Base-by-base conservation (phyloP, 2,113 vertebrate species). In the Meles meles region DNA sequence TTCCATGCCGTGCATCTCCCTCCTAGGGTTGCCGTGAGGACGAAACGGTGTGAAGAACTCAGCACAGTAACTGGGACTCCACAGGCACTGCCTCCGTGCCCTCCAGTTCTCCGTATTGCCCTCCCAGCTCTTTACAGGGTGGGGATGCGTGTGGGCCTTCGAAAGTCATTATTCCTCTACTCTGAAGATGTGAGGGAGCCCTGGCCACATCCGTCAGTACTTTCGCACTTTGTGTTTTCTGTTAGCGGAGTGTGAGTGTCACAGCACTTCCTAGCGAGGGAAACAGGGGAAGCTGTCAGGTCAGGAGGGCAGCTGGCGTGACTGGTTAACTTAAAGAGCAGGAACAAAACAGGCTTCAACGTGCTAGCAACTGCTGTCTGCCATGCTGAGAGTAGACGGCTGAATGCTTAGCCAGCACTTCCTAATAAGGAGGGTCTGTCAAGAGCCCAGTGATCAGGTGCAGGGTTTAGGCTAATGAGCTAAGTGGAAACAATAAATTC, bases 401-500 rank as follows among this genome's bases (percentile, higher is more conserved):
- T 92, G 93, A 92, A 42, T 92, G 91, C 93, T 94, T 0, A 11
- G 88, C 96, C 76, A 94, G 87, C 69, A 25, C 92, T 97, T 96
- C 61, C n/a, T 34, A 97, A 82, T 92, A 93, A 90, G 96, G 67
- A 52, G 86, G 81, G 97, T 52, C 97, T 96, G 97, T 97, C 61
- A 95, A 97, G 95, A 96, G 61, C 97, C 96, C 49, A 87, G 88
- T 97, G 98, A 98, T 97, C 95, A 98, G 97, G 98, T 98, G 97
- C 96, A 96, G 97, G 94, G 87, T 98, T 97, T 97, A 98, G 94
- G 98, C 97, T 98, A 98, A 98, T 98, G 97, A 98, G 96, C 96
- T 98, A 92, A 97, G 87, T 77, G 91, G 94, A 98, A 96, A 97
- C 98, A 98, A 96, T 98, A 97, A 94, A 98, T 98, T 96, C 97